Conservation (phyloP, 2,888 invertebrate species). For the Polyommatus iphigenia region DNA sequence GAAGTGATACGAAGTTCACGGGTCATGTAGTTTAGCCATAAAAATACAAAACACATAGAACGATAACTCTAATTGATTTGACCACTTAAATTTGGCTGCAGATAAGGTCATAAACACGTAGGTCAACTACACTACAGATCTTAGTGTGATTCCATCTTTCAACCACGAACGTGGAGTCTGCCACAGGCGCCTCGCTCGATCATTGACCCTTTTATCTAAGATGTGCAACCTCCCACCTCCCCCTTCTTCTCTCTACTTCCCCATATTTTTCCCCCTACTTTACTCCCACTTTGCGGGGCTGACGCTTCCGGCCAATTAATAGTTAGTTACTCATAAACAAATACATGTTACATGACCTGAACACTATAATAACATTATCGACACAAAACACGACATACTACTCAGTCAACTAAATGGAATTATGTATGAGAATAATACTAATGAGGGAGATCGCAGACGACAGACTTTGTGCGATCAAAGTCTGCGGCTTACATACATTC, state of each 20-base stretch:
- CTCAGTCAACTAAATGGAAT: neutral
- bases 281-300: neutral
- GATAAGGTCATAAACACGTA: no score
- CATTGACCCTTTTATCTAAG: slow-evolving; percentile 30
- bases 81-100: no score
- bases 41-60: no score
- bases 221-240: slow-evolving; percentile 17
- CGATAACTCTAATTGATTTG: no score
- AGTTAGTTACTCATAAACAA: neutral
- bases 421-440: neutral
- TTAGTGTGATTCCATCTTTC: neutral
- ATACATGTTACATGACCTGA: slow-evolving; percentile 1
- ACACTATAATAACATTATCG: neutral
- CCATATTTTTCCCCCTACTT: neutral
- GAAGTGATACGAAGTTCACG: no score
- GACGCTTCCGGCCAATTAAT: slow-evolving; percentile 18
- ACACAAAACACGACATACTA: neutral
- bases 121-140: neutral
- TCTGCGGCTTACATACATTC: no score
- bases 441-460: no score
- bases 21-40: no score
- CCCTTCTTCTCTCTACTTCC: neutral
- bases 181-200: slow-evolving; percentile 19
- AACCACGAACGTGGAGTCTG: slow-evolving; percentile 14
- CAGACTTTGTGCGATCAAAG: no score